Percentiles rank a stretch among this genome's conserved stretches.
Evolutionary conservation across 2,888 invertebrate species (phyloP).

Genomic region (Thelaira solivaga): DNA sequence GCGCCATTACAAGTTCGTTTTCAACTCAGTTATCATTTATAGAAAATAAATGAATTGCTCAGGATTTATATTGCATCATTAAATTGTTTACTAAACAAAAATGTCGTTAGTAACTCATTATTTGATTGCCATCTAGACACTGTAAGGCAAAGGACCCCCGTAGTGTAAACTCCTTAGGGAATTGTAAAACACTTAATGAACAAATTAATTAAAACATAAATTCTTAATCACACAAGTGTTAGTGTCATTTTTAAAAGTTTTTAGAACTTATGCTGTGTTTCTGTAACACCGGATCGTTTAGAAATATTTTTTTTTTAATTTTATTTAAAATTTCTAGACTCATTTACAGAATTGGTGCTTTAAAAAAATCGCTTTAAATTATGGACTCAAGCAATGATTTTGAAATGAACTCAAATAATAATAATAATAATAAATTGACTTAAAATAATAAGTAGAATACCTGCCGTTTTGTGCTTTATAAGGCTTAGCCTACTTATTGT

Average conservation of each 20-base stretch:
- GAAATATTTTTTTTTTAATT: too few relatives aligned
- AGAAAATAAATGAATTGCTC: too few relatives aligned
- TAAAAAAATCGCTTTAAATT: too few relatives aligned
- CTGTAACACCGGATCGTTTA: too few relatives aligned
- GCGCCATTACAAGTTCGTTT: too few relatives aligned
- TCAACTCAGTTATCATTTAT: too few relatives aligned
- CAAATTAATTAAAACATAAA: constrained; percentile 35
- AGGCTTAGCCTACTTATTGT: background rate
- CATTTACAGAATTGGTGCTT: too few relatives aligned
- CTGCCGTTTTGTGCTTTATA: background rate
- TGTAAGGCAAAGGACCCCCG: constrained; percentile 3
- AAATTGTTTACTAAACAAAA: background rate
- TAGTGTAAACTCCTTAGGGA: constrained; percentile 7
- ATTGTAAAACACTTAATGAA: constrained; percentile 43
- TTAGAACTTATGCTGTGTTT: background rate
- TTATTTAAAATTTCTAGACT: too few relatives aligned
- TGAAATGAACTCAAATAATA: too few relatives aligned
- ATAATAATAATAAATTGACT: background rate
- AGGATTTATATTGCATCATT: background rate
- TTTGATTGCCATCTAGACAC: background rate
- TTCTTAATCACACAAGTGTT: background rate
- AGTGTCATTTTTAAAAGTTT: background rate
- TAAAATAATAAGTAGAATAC: background rate
- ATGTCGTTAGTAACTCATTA: constrained; percentile 8
- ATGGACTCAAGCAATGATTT: background rate